phyloP scores from a whole-genome alignment of 2,888 invertebrate genomes.

The Perizoma affinitatum region DNA sequence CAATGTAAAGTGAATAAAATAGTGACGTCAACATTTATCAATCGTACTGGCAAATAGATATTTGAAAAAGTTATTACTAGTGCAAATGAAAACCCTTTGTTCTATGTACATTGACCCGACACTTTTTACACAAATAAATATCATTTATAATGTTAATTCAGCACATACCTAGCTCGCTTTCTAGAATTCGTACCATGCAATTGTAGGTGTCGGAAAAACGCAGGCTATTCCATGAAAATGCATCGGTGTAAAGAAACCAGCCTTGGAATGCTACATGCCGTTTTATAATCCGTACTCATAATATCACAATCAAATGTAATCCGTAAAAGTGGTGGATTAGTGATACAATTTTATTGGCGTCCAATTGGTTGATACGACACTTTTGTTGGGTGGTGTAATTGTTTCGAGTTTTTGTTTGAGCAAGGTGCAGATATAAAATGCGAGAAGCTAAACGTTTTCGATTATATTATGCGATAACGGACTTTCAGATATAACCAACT shows the following conservation, averaged over 20 bases:
- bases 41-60: slow-evolving; percentile 1
- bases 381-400: slow-evolving; percentile 68
- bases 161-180: slow-evolving; percentile 64
- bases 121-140: slow-evolving; percentile 31
- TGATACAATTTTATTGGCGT: slow-evolving; percentile 66
- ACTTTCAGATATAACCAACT: slow-evolving; percentile 15
- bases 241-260: slow-evolving; percentile 76
- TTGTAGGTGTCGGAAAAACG: slow-evolving; percentile 83
- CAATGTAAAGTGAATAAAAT: background rate
- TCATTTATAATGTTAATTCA: slow-evolving; percentile 57
- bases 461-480: slow-evolving; percentile 53
- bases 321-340: slow-evolving; percentile 64
- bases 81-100: slow-evolving; percentile 6
- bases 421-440: slow-evolving; percentile 81
- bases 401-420: slow-evolving; percentile 78
- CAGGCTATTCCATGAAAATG: slow-evolving; percentile 81
- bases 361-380: slow-evolving; percentile 68
- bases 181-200: slow-evolving; percentile 81
- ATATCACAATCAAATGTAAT: slow-evolving; percentile 65
- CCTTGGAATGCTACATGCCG: slow-evolving; percentile 72
- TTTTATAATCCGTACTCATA: slow-evolving; percentile 64
- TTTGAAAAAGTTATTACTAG: slow-evolving; percentile 41
- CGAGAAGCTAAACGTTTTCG: slow-evolving; percentile 57
- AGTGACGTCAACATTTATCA: background rate
- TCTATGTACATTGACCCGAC: slow-evolving; percentile 7